These are phyloP conservation scores for Carcinoscorpius rotundicauda DNA, from an alignment of 1,140 invertebrate species.

Conservation along the genomic window DNA sequence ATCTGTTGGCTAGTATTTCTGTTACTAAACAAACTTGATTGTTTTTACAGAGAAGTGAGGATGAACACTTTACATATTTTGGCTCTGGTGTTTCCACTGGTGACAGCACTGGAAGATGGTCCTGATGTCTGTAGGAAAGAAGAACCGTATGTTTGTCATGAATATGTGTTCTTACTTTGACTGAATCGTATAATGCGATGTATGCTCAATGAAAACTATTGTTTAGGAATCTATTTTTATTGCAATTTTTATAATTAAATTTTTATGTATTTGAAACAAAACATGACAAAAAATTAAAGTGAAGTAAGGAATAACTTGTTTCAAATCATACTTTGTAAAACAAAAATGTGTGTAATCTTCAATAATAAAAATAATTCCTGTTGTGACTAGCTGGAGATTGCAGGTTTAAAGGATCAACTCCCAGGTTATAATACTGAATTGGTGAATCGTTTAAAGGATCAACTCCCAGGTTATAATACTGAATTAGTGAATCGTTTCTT, in stretches of 20 bases:
- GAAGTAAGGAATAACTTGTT: not conserved
- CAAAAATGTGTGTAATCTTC: no score
- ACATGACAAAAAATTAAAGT: not conserved
- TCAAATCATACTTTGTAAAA: not conserved
- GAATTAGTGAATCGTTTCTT: no score
- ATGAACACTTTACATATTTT: not conserved
- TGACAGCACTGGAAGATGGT: constrained; percentile 29
- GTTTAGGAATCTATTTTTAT: not conserved
- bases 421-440: no score
- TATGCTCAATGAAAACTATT: not conserved
- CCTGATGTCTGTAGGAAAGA: constrained; percentile 43
- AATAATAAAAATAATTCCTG: no score
- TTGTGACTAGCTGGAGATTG: no score
- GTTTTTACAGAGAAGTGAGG: no score
- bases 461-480: no score
- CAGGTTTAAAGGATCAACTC: no score
- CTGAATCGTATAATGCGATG: not conserved
- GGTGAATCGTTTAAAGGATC: no score
- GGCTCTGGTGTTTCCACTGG: not conserved
- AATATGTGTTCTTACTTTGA: not conserved
- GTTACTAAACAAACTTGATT: no score
- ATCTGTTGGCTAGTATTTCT: no score
- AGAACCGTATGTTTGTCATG: constrained; percentile 39
- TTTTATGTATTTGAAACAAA: not conserved
- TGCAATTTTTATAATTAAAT: constrained; percentile 5